Evolutionary conservation across 2,888 invertebrate species (phyloP), one percentile per base, ranked within the genome.

Genomic region (Glaucopsyche alexis): DNA sequence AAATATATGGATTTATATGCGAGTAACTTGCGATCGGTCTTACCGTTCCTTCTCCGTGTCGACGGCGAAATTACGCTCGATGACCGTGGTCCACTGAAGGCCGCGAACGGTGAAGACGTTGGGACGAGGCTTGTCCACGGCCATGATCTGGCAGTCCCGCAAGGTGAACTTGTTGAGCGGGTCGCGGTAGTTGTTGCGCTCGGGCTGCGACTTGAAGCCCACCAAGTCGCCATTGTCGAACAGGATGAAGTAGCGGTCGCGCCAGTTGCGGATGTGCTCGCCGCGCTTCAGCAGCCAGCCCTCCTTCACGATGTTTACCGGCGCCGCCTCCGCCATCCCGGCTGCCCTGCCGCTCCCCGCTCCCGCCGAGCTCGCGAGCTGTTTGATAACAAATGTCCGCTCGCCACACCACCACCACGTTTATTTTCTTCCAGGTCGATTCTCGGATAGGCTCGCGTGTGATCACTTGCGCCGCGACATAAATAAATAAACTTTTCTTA

Each of bases 151-250:
- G 91, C 98, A 99, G 81, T 97, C 98, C 88, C 97, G 97, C 73
- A 99, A 99, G n/a, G 99, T 99, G 88, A 99, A 99, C 93, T 99
- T 99, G 91, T 99, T 99, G 75, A 99, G 94, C 7, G 98, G 98
- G 85, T 98, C 98, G 72, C 95, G 95, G 84, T 95, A 95, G 86
- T 95, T 94, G 84, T 95, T 95, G 79, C 95, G 94, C 83, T 97
- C 98, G 38, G 99, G 99, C 87, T 97, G 97, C 77, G 95, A 94
- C 90, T 98, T 98, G 92, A 97, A 99, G 13, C 99, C 99, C 82
- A 98, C 96, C 79, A 99, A 94, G 72, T 97, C 96, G 19, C 99
- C 99, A 94, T 99, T 97, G 83, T 97, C 96, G 81, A 98, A 95
- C 73, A 99, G 94, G 76, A 99, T 95, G 92, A 99, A 99, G 93